These are phyloP conservation scores for Trissolcus brochymenae DNA, from an alignment of 2,888 invertebrate genomes.

Conservation along the genomic window DNA sequence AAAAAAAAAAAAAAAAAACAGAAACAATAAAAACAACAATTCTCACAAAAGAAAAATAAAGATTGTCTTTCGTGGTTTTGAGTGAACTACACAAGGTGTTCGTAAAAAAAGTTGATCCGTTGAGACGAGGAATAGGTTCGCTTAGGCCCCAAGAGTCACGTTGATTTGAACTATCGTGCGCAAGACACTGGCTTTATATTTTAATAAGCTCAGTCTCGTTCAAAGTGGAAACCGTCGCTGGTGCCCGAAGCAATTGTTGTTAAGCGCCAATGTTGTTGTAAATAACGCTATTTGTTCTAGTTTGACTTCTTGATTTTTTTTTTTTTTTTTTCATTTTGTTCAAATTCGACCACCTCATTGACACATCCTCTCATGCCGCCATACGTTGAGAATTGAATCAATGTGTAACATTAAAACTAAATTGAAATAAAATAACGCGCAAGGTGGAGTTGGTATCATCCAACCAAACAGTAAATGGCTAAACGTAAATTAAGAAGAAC, in stretches of 20 bases:
- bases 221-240: slow-evolving; percentile 15
- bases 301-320: slow-evolving; percentile 36
- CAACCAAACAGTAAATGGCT: slow-evolving; percentile 9
- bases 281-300: slow-evolving; percentile 51
- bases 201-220: slow-evolving; percentile 1
- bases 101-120: slow-evolving; percentile 60
- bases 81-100: slow-evolving; percentile 61
- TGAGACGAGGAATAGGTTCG: slow-evolving; percentile 28
- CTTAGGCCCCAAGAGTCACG: not conserved
- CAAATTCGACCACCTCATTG: slow-evolving; percentile 28
- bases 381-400: slow-evolving; percentile 43
- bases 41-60: slow-evolving; percentile 1
- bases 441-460: slow-evolving; percentile 9
- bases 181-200: not conserved
- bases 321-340: slow-evolving; percentile 33
- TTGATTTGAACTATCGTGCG: not conserved
- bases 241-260: slow-evolving; percentile 29
- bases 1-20: not conserved
- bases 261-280: slow-evolving; percentile 51
- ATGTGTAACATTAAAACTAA: slow-evolving; percentile 39
- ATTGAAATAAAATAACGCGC: slow-evolving; percentile 1
- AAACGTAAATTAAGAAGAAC: slow-evolving; percentile 1
- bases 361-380: slow-evolving; percentile 34
- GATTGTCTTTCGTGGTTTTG: slow-evolving; percentile 7
- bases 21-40: not conserved